Conservation (phyloP, 2,113 vertebrate species). For the Mus musculus region GRCm39 chr15:83525501-83526000, state of each 20-base stretch:
- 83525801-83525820: not conserved
- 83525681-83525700: accelerated
- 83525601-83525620: too few species aligned
- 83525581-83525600: not conserved
- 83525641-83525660: accelerated
- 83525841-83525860: not conserved
- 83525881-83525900: not conserved
- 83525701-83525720: too few species aligned
- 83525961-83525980: not conserved
- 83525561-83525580: not conserved
- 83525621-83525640: accelerated
- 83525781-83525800: not conserved
- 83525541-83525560: too few species aligned
- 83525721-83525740: not conserved
- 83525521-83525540: too few species aligned
- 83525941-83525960: too few species aligned
- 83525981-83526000: accelerated
- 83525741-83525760: not conserved
- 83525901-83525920: accelerated
- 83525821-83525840: not conserved
- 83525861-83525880: not conserved
- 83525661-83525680: accelerated
- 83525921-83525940: not conserved
- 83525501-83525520: not conserved
- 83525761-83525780: not conserved